phyloP scores from a whole-genome alignment of 2,888 invertebrate genomes.

The Cephalotes varians region DNA sequence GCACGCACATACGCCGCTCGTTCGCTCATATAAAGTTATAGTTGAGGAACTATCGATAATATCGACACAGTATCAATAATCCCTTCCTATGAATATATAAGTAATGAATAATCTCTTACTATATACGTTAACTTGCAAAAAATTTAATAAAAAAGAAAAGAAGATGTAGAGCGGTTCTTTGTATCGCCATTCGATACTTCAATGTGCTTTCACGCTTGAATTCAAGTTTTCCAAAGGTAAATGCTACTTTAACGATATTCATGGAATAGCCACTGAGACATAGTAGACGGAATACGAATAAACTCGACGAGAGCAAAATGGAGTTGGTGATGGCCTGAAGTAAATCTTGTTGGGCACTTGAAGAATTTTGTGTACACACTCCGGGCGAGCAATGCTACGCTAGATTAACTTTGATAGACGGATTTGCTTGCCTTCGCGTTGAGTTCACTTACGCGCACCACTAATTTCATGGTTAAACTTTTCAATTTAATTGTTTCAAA shows the following conservation, averaged over 20 bases:
- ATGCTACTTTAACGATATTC: slow-evolving; percentile 44
- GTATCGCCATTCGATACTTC: slow-evolving; percentile 15
- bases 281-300: slow-evolving; percentile 32
- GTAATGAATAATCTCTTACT: slow-evolving; percentile 33
- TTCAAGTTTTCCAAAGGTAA: slow-evolving; percentile 44
- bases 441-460: slow-evolving; percentile 9
- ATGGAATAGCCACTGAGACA: slow-evolving; percentile 37
- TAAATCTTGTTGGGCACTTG: slow-evolving; percentile 45
- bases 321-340: slow-evolving; percentile 24
- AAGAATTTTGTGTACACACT: slow-evolving; percentile 28
- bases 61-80: slow-evolving; percentile 40
- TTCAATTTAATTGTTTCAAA: slow-evolving; percentile 20
- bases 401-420: slow-evolving; percentile 46
- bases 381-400: slow-evolving; percentile 1
- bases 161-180: not conserved
- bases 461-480: slow-evolving; percentile 15
- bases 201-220: slow-evolving; percentile 19
- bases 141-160: slow-evolving; percentile 21
- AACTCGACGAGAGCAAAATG: slow-evolving; percentile 30
- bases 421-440: slow-evolving; percentile 22
- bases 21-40: slow-evolving; percentile 28
- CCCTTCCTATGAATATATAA: not conserved
- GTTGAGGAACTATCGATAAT: slow-evolving; percentile 25
- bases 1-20: not conserved
- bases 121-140: not conserved